Base-by-base conservation (phyloP, 2,797 vertebrate species). In the Pogoniulus pusillus region DNA sequence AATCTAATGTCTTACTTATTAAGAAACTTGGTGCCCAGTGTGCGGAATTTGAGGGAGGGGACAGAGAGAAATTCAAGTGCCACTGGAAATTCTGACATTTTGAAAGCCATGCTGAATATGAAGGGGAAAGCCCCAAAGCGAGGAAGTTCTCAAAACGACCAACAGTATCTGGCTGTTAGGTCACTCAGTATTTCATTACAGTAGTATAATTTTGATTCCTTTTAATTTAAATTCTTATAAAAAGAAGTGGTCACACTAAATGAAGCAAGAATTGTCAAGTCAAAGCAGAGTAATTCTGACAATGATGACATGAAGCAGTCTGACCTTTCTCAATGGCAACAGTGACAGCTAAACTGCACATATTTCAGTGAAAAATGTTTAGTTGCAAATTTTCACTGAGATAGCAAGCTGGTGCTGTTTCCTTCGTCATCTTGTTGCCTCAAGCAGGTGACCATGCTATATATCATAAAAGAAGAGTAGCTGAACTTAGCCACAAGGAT, bases 61-160 rank as follows among this genome's bases (percentile, higher is more conserved):
- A 17, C 19, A 82, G 19, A 58, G 6, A 83, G 37, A 22, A 85
- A 74, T 80, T 79, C 47, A 62, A 68, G 86, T 69, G 32, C 32
- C 47, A 53, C 27, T 74, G 47, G 64, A 71, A 68, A 87, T 66
- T 57, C 18, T 85, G 39, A 57, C 39, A 64, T 84, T 89, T 74
- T 5, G 17, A 65, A 55, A 15, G 7, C 8, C 8, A 39, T 41
- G 49, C 12, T 91, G 55, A 87, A 58, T 62, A 53, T 49, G 41
- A 30, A 84, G 23, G 6, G 9, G 82, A 71, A 88, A 82, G 10
- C 27, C n/a, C 26, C 45, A 84, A 39, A 79, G 59, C 12, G 1
- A 84, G 71, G 69, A 84, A 84, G 80, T 88, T 93, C 51, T 75
- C 87, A 41, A 89, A 89, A 81, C 89, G 43, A 57, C 82, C 66